phyloP scores from a whole-genome alignment of 2,797 vertebrate species.

The Hypotaenidia okinawae region DNA sequence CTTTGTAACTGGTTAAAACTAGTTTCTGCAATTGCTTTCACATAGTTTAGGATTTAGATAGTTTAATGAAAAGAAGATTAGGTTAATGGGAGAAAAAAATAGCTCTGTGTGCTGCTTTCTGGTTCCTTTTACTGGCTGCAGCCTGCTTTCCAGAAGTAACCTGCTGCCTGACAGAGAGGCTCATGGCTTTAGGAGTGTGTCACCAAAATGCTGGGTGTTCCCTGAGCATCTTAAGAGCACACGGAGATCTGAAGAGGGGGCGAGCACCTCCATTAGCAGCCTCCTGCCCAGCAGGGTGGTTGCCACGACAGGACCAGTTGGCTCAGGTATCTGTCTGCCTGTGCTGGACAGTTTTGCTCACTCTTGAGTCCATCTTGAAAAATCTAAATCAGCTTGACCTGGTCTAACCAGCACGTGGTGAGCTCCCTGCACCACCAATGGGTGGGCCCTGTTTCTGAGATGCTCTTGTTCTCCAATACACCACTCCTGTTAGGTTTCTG shows the following conservation, averaged over 20 bases:
- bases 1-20: conserved; percentile 43
- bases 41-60: conserved; percentile 56
- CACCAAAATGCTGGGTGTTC: background rate
- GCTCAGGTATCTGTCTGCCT: background rate
- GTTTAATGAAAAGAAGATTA: conserved; percentile 55
- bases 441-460: background rate
- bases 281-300: background rate
- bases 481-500: background rate
- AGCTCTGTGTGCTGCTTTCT: background rate
- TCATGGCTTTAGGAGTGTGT: background rate
- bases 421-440: background rate
- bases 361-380: background rate
- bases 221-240: background rate
- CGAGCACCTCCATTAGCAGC: background rate
- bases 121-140: background rate
- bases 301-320: background rate
- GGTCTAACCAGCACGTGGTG: background rate
- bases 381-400: background rate
- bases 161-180: background rate
- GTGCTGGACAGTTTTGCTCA: background rate
- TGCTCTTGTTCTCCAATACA: background rate
- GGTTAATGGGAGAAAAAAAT: conserved; percentile 39
- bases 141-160: conserved; percentile 17
- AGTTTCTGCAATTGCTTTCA: conserved; percentile 13
- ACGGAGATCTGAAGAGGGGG: background rate